Conservation (phyloP, 2,888 invertebrate genomes). For the Drosophila rellima region DNA sequence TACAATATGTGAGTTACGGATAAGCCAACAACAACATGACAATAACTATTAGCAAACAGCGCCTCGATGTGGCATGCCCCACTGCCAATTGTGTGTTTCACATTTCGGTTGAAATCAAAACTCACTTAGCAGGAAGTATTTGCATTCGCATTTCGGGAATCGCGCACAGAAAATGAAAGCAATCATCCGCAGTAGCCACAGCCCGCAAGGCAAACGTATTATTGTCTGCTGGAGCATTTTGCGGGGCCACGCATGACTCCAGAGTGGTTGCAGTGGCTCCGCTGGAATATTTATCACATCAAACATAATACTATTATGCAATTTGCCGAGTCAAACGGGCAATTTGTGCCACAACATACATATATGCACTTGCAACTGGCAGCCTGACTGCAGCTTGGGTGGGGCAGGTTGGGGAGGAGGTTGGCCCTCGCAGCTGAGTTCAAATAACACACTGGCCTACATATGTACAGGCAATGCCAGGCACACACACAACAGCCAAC, state of each 20-base stretch:
- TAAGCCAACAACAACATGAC: slow-evolving; percentile 25
- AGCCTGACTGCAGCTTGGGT: slow-evolving; percentile 19
- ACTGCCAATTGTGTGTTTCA: slow-evolving; percentile 52
- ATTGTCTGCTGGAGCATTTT: slow-evolving; percentile 23
- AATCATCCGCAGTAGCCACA: slow-evolving; percentile 59
- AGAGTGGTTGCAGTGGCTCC: slow-evolving; percentile 18
- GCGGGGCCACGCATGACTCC: slow-evolving; percentile 53
- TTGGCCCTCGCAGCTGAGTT: slow-evolving; percentile 32
- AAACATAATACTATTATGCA: slow-evolving; percentile 66
- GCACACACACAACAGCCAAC: slow-evolving; percentile 3
- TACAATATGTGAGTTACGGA: slow-evolving; percentile 12
- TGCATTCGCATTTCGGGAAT: slow-evolving; percentile 61
- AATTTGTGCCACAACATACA: slow-evolving; percentile 50
- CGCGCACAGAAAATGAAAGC: slow-evolving; percentile 70
- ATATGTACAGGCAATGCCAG: slow-evolving; percentile 25
- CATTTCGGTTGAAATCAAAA: slow-evolving; percentile 66
- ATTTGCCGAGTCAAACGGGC: slow-evolving; percentile 60
- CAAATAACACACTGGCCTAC: slow-evolving; percentile 56
- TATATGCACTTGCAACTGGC: slow-evolving; percentile 44
- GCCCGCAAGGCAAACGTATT: slow-evolving; percentile 35
- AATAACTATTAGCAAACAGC: slow-evolving; percentile 16
- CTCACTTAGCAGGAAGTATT: slow-evolving; percentile 77
- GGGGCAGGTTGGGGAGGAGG: slow-evolving; percentile 8
- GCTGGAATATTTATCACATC: slow-evolving; percentile 64
- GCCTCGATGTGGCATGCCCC: slow-evolving; percentile 38